Evolutionary conservation across 2,797 vertebrate species (phyloP), one percentile per base, ranked within the genome.

Genomic region (Nyctibius grandis): DNA sequence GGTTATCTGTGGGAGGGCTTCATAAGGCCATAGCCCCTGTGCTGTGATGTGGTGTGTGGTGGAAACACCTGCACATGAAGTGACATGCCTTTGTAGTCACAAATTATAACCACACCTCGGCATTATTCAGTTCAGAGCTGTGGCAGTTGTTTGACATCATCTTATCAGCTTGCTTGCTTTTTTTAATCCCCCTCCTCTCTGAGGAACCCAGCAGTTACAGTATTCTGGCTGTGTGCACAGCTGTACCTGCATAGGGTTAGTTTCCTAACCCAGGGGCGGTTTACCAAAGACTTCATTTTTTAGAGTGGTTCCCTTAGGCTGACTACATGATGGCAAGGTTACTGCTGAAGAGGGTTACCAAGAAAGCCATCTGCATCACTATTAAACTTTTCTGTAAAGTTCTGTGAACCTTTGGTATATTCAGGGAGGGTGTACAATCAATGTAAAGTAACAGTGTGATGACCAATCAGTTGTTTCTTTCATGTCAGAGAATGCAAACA

Each of bases 31-130:
- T 33, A 50, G 13, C 3, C 12, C 20, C 16, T 15, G 45, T 8
- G 34, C 34, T 0, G 5, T n/a, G 34, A 51, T 40, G 45, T 15
- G 16, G 19, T 11, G 40, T 18, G 48, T 33, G 34, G 29, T 53
- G 54, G 54, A 5, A 14, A 4, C 42, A 13, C 5, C 4, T 36
- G 70, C 47, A 15, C 2, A 0, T 3, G 34, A 2, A 33, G n/a
- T 7, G 15, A 6, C 9, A 0, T 15, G 51, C 21, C 25, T 6
- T 17, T 0, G 1, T 4, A 47, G 48, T 59, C 47, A 12, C 40
- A 10, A 13, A 33, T 29, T n/a, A 5, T 0, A 21, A 2, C 12
- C 20, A 0, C 11, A 4, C 19, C 31, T 77, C 36, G 5, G 73
- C 28, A 22, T 28, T 38, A 2, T 5, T 81, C 29, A 3, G 16